Base-by-base conservation (phyloP, 2,888 invertebrate genomes). In the Pseudanteris insignis region DNA sequence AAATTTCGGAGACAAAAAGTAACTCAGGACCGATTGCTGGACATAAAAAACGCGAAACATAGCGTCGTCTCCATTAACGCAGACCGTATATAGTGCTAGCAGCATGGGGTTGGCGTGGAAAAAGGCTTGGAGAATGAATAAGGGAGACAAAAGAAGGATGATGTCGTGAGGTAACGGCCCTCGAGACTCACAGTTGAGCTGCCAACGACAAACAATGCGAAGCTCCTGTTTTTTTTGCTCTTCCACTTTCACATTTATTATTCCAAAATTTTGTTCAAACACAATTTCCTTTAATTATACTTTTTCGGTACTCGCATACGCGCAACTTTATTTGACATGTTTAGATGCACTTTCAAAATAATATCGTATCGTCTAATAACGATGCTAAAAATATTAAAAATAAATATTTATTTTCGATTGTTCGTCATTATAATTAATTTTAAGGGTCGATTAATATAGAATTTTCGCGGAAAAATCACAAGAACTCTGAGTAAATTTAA, bases 131-230 rank as follows among this genome's bases (percentile, higher is more conserved):
- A 37, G 50, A 55, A 61, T 61, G 44, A 61, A 61, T 61, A 55
- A 61, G 50, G 46, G 61, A 50, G 44, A 61, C 61, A 50, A 61
- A 61, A 61, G 61, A 61, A 61, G 55, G 61, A 61, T 43, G 61
- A 61, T 50, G 61, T 55, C 36, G 59, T 41, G 47, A 41, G 41
- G 43, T 46, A 59, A 59, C 59, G 48, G 53, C 53, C 43, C 61
- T 55, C 55, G 44, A 61, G 61, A 43, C 50, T 61, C 50, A 26
- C 61, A 44, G 54, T 60, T 54, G 12, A 54, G 37, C 48, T 54
- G 44, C 48, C 60, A 54, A 48, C 54, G 34, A 36, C 60, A 60
- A 60, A 60, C 54, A 61, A 61, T 55, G 50, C 53, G 37, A 37
- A 55, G 44, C 40, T 44, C 60, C 48, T 48, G 9, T 37, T 32